phyloP scores from a whole-genome alignment of 2,113 vertebrate genomes.

The Gymnocephalus cernua region DNA sequence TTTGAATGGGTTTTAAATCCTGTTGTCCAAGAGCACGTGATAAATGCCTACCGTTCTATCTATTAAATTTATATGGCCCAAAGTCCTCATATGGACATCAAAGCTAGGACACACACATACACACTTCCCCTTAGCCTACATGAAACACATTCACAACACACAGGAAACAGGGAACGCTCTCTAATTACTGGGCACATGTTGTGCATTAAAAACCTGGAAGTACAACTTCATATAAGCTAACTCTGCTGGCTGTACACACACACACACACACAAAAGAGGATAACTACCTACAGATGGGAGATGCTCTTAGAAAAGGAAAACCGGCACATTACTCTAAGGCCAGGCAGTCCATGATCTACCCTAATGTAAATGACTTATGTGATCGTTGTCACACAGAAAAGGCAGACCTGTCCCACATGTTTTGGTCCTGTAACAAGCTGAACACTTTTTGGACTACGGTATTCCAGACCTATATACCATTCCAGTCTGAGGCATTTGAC shows the following conservation, averaged over 20 bases:
- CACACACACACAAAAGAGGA: slow-evolving; percentile 51
- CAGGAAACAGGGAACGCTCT: slow-evolving; percentile 78
- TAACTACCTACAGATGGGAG: slow-evolving; percentile 81
- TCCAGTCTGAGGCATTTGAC: no score
- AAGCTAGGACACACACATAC: slow-evolving; percentile 65
- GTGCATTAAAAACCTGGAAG: slow-evolving; percentile 80
- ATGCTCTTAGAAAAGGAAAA: slow-evolving; percentile 51
- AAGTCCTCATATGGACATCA: slow-evolving; percentile 76
- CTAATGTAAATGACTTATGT: no score
- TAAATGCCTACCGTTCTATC: slow-evolving; percentile 75
- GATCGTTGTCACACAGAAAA: no score
- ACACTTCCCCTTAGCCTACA: slow-evolving; percentile 50
- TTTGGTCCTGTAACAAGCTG: no score
- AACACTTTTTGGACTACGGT: no score
- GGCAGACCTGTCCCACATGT: no score
- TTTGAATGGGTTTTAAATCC: slow-evolving; percentile 65
- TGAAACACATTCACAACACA: slow-evolving; percentile 73
- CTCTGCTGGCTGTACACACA: slow-evolving; percentile 62
- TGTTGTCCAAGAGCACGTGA: slow-evolving; percentile 73
- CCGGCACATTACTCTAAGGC: no score
- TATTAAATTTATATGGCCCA: slow-evolving; percentile 75
- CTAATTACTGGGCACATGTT: slow-evolving; percentile 83
- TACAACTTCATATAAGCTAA: slow-evolving; percentile 80
- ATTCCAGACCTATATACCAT: no score
- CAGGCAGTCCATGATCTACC: no score